Percentiles rank a stretch among this genome's conserved stretches.
phyloP scores from a whole-genome alignment of 2,797 vertebrate genomes.

The Myripristis jacobus region DNA sequence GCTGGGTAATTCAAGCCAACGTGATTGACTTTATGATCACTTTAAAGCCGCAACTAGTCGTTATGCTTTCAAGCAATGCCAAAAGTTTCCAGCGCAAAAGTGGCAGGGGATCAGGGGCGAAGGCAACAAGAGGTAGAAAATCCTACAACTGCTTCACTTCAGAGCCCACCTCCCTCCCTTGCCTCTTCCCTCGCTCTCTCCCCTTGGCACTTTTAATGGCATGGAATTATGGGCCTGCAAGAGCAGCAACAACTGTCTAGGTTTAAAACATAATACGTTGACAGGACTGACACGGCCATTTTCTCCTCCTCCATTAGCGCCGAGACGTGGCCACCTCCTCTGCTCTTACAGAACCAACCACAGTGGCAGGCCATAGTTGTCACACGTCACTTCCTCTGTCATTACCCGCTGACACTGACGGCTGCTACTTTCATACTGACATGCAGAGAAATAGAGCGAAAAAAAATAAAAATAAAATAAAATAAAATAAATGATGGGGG shows the following conservation, averaged over 20 bases:
- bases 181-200: conserved; percentile 72
- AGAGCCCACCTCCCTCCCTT: conserved; percentile 67
- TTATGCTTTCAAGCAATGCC: conserved; percentile 95
- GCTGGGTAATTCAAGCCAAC: conserved; percentile 93
- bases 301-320: conserved; percentile 82
- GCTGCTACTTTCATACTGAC: conserved; percentile 74
- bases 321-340: conserved; percentile 74
- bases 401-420: conserved; percentile 76
- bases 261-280: conserved; percentile 89
- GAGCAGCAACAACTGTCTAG: conserved; percentile 86
- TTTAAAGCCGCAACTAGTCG: conserved; percentile 92
- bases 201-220: conserved; percentile 87
- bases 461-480: conserved; percentile 30
- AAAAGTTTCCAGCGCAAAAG: conserved; percentile 88
- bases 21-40: conserved; percentile 98
- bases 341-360: conserved; percentile 70
- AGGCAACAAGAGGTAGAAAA: conserved; percentile 78
- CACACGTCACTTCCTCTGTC: conserved; percentile 79
- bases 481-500: background rate
- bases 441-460: conserved; percentile 43
- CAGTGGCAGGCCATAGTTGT: conserved; percentile 68
- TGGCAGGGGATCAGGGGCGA: conserved; percentile 87
- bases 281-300: conserved; percentile 85
- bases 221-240: conserved; percentile 89
- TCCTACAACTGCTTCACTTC: conserved; percentile 61